These are phyloP conservation scores for Calephelis perditalis DNA, from an alignment of 2,888 invertebrate genomes.

Conservation along the genomic window DNA sequence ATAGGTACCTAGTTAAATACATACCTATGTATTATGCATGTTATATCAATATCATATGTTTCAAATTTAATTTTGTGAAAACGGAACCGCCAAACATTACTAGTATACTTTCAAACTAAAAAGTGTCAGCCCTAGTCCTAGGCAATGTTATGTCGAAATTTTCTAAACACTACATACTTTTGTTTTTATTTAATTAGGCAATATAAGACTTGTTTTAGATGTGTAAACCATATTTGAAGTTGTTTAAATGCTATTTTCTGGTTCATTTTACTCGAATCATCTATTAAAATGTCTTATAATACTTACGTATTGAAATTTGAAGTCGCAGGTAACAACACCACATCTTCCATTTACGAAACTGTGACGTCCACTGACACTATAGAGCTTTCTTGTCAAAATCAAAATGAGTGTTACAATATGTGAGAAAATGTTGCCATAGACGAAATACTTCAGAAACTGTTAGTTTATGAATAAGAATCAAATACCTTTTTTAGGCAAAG, in stretches of 20 bases:
- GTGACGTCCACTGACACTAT: not conserved
- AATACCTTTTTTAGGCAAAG: not conserved
- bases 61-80: too few species aligned
- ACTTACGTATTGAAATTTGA: not conserved
- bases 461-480: not conserved
- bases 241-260: not conserved
- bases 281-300: not conserved
- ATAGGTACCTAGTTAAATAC: too few species aligned
- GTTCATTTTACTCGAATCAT: not conserved
- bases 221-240: not conserved
- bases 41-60: too few species aligned
- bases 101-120: too few species aligned
- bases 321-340: not conserved
- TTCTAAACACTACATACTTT: not conserved
- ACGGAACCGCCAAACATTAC: too few species aligned
- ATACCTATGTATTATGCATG: too few species aligned
- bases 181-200: not conserved
- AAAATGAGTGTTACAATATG: not conserved
- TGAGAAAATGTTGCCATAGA: not conserved
- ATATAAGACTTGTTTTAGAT: not conserved
- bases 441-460: not conserved
- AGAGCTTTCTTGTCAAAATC: not conserved
- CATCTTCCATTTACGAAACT: not conserved
- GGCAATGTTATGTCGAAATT: not conserved
- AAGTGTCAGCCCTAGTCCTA: too few species aligned